Evolutionary conservation across 2,797 vertebrate genomes (phyloP).

Genomic region (Urocyon cinereoargenteus): DNA sequence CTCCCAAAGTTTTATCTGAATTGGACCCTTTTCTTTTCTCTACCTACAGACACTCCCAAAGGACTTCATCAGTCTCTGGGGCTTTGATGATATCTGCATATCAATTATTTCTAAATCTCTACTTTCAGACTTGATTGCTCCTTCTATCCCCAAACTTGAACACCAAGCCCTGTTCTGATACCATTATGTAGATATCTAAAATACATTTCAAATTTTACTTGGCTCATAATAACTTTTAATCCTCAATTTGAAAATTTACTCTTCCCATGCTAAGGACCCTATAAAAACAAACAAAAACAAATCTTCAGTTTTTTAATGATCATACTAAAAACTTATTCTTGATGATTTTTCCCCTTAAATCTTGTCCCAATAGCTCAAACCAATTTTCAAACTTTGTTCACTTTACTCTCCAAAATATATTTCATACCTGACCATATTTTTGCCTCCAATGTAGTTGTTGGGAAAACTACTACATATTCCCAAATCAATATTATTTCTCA

Average conservation of each 20-base stretch:
- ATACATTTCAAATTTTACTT: background rate
- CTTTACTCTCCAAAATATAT: background rate
- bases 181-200: background rate
- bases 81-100: background rate
- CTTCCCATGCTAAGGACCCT: background rate
- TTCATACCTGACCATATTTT: background rate
- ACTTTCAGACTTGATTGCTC: background rate
- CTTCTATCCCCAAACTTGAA: background rate
- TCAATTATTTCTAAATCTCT: background rate
- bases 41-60: background rate
- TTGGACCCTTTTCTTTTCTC: constrained; percentile 50
- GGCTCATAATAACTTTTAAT: background rate
- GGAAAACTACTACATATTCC: background rate
- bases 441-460: background rate
- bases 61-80: background rate
- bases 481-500: background rate
- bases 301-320: background rate
- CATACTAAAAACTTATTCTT: constrained; percentile 25
- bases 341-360: background rate
- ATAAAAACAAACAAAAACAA: background rate
- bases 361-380: background rate
- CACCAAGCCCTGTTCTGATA: background rate
- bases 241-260: background rate
- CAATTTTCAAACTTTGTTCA: background rate
- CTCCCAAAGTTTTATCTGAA: background rate